Conservation (phyloP, 2,113 vertebrate genomes). For the Chrysochloris asiatica region DNA sequence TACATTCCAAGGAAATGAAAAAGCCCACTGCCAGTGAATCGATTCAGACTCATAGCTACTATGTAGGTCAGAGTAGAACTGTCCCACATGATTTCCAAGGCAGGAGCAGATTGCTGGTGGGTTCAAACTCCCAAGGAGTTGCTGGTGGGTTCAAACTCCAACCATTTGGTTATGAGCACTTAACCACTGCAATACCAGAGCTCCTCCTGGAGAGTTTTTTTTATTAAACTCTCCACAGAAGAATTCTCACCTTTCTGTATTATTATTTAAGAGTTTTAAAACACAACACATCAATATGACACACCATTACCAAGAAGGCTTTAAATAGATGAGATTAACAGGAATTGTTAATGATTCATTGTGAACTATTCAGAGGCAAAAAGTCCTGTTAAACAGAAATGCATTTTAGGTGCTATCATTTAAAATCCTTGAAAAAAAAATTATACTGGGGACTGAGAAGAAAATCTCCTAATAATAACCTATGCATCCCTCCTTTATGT, state of each 20-base stretch:
- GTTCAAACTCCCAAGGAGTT: too few species aligned
- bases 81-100: background rate
- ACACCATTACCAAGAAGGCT: slow-evolving; percentile 28
- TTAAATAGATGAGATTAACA: slow-evolving; percentile 11
- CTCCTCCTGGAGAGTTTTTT: background rate
- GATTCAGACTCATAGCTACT: background rate
- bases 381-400: slow-evolving; percentile 36
- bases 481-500: background rate
- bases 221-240: background rate
- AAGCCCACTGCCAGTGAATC: background rate
- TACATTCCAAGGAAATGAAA: background rate
- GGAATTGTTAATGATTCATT: slow-evolving; percentile 12
- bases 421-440: slow-evolving; percentile 23
- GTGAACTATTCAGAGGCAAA: slow-evolving; percentile 10
- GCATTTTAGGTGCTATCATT: background rate
- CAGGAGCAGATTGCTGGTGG: background rate
- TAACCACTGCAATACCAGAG: background rate
- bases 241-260: background rate
- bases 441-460: background rate
- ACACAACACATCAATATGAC: slow-evolving; percentile 11
- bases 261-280: background rate
- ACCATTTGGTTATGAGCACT: background rate
- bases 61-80: background rate
- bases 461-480: slow-evolving; percentile 31
- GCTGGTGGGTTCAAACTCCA: background rate